Conservation (phyloP, 2,113 vertebrate species). For the Mionectes macconnelli region DNA sequence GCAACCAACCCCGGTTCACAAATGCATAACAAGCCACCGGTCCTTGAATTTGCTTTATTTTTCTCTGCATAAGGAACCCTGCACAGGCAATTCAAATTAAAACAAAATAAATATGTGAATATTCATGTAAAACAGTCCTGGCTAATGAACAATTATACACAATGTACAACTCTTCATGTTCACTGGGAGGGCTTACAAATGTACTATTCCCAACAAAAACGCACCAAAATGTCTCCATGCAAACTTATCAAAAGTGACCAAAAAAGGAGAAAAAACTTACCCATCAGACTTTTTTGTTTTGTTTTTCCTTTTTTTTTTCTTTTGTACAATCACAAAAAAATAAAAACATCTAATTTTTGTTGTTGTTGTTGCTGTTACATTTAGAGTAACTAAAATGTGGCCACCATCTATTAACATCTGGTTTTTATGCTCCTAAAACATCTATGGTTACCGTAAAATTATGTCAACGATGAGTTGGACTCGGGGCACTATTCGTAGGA, state of each 20-base stretch:
- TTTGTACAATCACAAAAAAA: slow-evolving; percentile 87
- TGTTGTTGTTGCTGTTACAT: slow-evolving; percentile 63
- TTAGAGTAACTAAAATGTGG: slow-evolving; percentile 81
- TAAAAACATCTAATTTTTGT: slow-evolving; percentile 78
- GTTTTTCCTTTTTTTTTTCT: slow-evolving; percentile 60
- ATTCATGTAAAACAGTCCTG: slow-evolving; percentile 94
- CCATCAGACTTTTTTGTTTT: slow-evolving; percentile 64
- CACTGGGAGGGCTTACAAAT: slow-evolving; percentile 78
- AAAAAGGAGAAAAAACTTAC: slow-evolving; percentile 65
- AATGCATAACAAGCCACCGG: slow-evolving; percentile 18
- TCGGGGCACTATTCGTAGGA: slow-evolving; percentile 39
- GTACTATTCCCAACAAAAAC: slow-evolving; percentile 84
- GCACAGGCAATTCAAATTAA: slow-evolving; percentile 90
- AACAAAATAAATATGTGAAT: slow-evolving; percentile 99
- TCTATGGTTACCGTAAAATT: slow-evolving; percentile 74
- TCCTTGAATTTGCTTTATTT: slow-evolving; percentile 81
- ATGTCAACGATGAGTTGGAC: slow-evolving; percentile 51
- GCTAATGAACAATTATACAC: slow-evolving; percentile 98
- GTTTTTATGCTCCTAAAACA: slow-evolving; percentile 76
- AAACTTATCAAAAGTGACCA: slow-evolving; percentile 85
- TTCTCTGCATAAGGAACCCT: slow-evolving; percentile 87
- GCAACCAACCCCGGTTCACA: neutral
- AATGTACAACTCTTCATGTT: slow-evolving; percentile 90
- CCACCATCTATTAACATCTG: slow-evolving; percentile 67
- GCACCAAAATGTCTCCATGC: slow-evolving; percentile 87